These are phyloP conservation scores for Podotricha telesiphe DNA, from an alignment of 2,888 invertebrate genomes.

Conservation along the genomic window DNA sequence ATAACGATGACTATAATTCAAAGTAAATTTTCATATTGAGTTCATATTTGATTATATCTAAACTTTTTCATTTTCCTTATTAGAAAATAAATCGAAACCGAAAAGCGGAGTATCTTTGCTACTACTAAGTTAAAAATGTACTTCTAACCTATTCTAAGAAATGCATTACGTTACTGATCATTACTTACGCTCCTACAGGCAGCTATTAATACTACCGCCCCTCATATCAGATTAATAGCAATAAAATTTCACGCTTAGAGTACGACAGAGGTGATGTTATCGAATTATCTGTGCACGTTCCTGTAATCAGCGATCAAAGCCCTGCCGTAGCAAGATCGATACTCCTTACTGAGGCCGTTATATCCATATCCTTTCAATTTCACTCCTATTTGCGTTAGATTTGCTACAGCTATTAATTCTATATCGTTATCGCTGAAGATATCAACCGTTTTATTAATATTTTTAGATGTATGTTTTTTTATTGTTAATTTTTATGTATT, in stretches of 20 bases:
- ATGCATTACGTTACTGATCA: neutral
- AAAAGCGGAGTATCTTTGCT: too few relatives aligned
- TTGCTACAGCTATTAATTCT: neutral
- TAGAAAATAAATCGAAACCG: too few relatives aligned
- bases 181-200: neutral
- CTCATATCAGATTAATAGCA: constrained; percentile 31
- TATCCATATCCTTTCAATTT: constrained; percentile 4
- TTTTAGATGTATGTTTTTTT: too few relatives aligned
- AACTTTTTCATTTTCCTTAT: too few relatives aligned
- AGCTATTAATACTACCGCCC: constrained; percentile 11
- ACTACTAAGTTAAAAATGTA: too few relatives aligned
- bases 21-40: too few relatives aligned
- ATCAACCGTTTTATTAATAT: too few relatives aligned
- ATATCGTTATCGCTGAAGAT: too few relatives aligned
- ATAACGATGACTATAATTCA: too few relatives aligned
- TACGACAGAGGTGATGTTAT: constrained; percentile 28
- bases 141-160: neutral
- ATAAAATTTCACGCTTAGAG: constrained; percentile 21
- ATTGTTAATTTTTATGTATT: too few relatives aligned
- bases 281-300: constrained; percentile 35
- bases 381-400: neutral
- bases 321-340: constrained; percentile 4
- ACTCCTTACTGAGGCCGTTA: constrained; percentile 1
- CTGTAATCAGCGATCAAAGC: constrained; percentile 34
- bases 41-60: too few relatives aligned